Evolutionary conservation across 2,113 vertebrate species (phyloP).

Genomic region (Aegithalos caudatus): DNA sequence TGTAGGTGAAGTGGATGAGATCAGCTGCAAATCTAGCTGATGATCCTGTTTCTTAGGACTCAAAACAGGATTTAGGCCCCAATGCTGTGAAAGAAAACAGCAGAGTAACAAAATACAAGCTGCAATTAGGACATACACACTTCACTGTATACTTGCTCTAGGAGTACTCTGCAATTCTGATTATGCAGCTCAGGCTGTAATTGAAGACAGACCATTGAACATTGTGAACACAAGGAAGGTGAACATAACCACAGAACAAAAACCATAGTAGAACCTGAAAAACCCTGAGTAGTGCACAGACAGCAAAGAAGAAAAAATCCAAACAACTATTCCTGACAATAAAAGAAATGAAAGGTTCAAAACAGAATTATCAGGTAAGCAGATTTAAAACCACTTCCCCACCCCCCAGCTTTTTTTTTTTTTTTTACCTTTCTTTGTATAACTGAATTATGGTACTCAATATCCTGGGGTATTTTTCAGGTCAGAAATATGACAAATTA

Average conservation of each 20-base stretch:
- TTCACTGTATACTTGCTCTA: not conserved
- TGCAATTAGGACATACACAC: not conserved
- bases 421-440: not conserved
- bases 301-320: not conserved
- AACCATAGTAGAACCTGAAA: not conserved
- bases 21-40: not conserved
- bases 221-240: not conserved
- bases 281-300: not conserved
- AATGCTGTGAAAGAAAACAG: not conserved
- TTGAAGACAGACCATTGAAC: not conserved
- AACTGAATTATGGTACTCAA: not conserved
- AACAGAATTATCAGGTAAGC: not conserved
- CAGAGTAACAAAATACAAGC: not conserved
- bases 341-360: not conserved
- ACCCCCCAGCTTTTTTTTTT: accelerated
- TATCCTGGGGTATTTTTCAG: not conserved
- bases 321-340: not conserved
- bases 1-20: not conserved
- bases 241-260: not conserved
- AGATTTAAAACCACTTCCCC: not conserved
- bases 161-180: not conserved
- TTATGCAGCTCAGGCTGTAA: not conserved
- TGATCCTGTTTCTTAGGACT: not conserved
- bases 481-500: not conserved
- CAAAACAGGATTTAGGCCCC: not conserved